A percentile compares a stretch with the other conserved stretches of the same genome.
Conservation (phyloP, 1,140 invertebrate species). For the Drosophila parabipectinata region DNA sequence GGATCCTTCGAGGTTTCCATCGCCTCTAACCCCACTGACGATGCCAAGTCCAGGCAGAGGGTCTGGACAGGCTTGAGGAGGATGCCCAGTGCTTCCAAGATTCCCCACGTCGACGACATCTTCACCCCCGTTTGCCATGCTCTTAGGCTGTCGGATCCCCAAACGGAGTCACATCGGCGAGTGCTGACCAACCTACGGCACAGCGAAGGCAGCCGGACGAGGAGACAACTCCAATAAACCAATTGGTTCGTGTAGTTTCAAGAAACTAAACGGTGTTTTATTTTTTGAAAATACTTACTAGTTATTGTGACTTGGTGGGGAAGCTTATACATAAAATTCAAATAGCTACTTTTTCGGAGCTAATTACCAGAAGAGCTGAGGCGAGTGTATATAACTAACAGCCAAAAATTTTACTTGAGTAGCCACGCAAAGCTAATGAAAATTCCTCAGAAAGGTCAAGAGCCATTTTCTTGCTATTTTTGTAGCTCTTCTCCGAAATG, state of each 20-base stretch:
- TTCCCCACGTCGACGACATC: slow-evolving; percentile 66
- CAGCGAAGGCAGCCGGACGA: slow-evolving; percentile 1
- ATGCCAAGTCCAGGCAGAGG: slow-evolving; percentile 12
- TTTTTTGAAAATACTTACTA: too few relatives aligned
- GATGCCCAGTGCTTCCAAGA: slow-evolving; percentile 60
- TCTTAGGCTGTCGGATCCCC: slow-evolving; percentile 33
- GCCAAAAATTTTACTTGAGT: not conserved
- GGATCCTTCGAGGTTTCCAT: slow-evolving; percentile 70
- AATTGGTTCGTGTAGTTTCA: not conserved
- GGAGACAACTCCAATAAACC: not conserved
- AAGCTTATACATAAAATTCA: too few relatives aligned
- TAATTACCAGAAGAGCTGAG: not conserved
- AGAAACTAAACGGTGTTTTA: too few relatives aligned
- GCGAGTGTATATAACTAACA: not conserved
- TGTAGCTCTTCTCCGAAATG: not conserved
- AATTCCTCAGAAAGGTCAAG: slow-evolving; percentile 9
- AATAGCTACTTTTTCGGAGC: not conserved
- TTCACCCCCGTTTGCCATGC: slow-evolving; percentile 38
- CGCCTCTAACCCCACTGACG: slow-evolving; percentile 20
- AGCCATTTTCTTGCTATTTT: not conserved
- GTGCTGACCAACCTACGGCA: slow-evolving; percentile 19
- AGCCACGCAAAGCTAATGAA: not conserved
- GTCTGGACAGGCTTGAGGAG: slow-evolving; percentile 67
- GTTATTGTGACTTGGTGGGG: too few relatives aligned
- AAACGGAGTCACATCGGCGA: slow-evolving; percentile 20